These are phyloP conservation scores for Diarsia mendica DNA, from an alignment of 2,888 invertebrate genomes.

Conservation along the genomic window DNA sequence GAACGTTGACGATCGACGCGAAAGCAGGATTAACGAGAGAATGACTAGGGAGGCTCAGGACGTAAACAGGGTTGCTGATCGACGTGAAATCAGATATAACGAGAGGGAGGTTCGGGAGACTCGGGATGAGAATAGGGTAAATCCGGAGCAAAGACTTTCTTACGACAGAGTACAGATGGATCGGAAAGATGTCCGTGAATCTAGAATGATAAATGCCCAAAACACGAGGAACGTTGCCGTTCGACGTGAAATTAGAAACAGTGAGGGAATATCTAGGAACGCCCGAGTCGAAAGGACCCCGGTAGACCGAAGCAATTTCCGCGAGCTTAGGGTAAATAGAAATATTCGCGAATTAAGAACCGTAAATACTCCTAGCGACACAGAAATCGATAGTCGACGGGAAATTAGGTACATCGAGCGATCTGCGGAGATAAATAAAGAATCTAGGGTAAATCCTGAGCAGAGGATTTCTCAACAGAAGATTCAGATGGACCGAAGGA, in stretches of 20 bases:
- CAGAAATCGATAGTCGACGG: slow-evolving; percentile 7
- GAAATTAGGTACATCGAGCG: slow-evolving; percentile 17
- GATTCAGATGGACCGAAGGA: slow-evolving; percentile 10
- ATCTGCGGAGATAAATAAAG: neutral
- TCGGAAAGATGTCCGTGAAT: slow-evolving; percentile 24
- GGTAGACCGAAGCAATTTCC: slow-evolving; percentile 1
- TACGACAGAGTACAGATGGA: slow-evolving; percentile 23
- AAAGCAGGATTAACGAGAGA: slow-evolving; percentile 4
- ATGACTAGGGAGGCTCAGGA: neutral
- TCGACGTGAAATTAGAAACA: slow-evolving; percentile 14
- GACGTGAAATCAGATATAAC: slow-evolving; percentile 11
- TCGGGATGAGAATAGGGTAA: neutral
- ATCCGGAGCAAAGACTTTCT: slow-evolving; percentile 11
- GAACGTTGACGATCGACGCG: no score
- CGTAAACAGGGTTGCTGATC: slow-evolving; percentile 2
- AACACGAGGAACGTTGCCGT: neutral
- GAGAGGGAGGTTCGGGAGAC: slow-evolving; percentile 19
- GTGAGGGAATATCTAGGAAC: slow-evolving; percentile 4
- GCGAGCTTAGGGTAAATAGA: slow-evolving; percentile 11
- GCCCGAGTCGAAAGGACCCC: neutral
- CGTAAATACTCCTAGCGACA: slow-evolving; percentile 17
- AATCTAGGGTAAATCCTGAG: slow-evolving; percentile 23
- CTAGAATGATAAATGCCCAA: neutral
- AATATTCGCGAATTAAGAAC: slow-evolving; percentile 36
- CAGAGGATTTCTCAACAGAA: slow-evolving; percentile 12